Conservation (phyloP, 2,113 vertebrate genomes). For the Poeciliopsis occidentalis region DNA sequence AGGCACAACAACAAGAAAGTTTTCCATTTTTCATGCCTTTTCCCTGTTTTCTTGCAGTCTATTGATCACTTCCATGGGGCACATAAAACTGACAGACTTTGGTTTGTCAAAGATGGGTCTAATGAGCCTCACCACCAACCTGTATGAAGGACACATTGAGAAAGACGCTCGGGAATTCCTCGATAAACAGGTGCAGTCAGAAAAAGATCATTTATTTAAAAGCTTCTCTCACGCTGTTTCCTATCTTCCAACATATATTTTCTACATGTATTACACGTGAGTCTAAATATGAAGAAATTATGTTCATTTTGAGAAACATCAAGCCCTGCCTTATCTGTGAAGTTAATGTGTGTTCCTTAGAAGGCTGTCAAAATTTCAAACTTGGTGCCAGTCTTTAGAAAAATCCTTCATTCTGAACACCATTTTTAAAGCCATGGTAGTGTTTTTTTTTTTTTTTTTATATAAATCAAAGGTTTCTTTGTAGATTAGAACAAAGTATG, state of each 20-base stretch:
- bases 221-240: not conserved
- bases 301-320: no score
- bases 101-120: conserved; percentile 96
- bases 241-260: not conserved
- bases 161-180: conserved; percentile 94
- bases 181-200: conserved; percentile 88
- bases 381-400: no score
- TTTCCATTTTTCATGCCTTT: not conserved
- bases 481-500: no score
- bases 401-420: no score
- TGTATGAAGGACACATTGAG: conserved; percentile 95
- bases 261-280: not conserved
- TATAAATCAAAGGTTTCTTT: no score
- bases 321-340: not conserved
- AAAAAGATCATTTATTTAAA: not conserved
- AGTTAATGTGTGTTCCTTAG: not conserved
- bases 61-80: conserved; percentile 95
- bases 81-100: conserved; percentile 94
- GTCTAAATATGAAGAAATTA: not conserved
- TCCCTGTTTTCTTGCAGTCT: conserved; percentile 76
- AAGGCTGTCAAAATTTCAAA: no score
- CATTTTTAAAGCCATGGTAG: no score
- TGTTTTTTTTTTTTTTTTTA: no score
- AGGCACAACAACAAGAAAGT: not conserved
- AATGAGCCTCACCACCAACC: conserved; percentile 95